Evolutionary conservation across 2,113 vertebrate species (phyloP).

Genomic region (Litocranius walleri): DNA sequence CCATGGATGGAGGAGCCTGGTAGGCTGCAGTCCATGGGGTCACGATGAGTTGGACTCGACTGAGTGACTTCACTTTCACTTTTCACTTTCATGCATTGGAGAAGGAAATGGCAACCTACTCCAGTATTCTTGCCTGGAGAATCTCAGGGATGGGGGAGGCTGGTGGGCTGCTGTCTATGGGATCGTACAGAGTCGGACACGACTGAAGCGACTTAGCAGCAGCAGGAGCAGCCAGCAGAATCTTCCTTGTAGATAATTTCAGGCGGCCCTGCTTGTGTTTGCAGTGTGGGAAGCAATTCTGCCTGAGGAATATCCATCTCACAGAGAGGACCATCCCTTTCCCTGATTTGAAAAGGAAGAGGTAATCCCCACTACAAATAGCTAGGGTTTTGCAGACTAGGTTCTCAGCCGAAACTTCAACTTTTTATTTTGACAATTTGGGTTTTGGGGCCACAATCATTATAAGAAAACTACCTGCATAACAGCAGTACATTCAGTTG

Average conservation of each 20-base stretch:
- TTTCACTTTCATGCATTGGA: too few relatives aligned
- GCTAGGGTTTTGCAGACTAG: background rate
- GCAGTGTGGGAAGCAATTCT: background rate
- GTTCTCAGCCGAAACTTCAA: background rate
- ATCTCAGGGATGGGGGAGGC: too few relatives aligned
- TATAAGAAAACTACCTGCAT: background rate
- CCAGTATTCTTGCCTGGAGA: too few relatives aligned
- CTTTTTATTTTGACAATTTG: background rate
- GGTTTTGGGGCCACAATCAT: background rate
- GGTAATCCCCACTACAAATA: background rate
- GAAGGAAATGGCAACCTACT: too few relatives aligned
- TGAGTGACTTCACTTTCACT: too few relatives aligned
- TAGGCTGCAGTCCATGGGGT: too few relatives aligned
- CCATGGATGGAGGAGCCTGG: too few relatives aligned
- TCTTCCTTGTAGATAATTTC: background rate
- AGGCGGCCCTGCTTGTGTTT: background rate
- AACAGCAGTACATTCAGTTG: background rate
- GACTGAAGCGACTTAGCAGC: too few relatives aligned
- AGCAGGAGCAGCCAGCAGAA: background rate
- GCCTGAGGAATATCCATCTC: background rate
- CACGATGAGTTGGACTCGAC: accelerated
- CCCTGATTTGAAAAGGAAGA: background rate
- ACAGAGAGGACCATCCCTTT: background rate
- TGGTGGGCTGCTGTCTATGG: too few relatives aligned
- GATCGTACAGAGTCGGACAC: accelerated